Evolutionary conservation across 2,888 invertebrate genomes (phyloP), one percentile per base, ranked within the genome.

Genomic region (Ophonus ardosiacus): DNA sequence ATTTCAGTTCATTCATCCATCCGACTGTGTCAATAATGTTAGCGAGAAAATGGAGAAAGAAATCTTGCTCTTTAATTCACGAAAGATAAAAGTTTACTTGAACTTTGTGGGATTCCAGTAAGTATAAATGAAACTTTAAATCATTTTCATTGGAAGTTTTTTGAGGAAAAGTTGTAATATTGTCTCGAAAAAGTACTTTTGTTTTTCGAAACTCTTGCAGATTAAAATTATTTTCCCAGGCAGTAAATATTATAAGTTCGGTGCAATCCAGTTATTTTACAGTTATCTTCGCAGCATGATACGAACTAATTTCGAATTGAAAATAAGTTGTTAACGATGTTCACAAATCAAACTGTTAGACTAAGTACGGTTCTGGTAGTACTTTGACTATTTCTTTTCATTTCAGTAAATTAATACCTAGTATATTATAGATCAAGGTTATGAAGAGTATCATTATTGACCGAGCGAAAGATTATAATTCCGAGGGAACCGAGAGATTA

Each of bases 21-120:
- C 38, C 18, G 38, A 71, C 40, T 40, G 71, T 71, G 71, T 71
- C 71, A 71, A 71, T 71, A 61, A 61, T 31, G 80, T 80, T 61
- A 38, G 24, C 18, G 40, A 61, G 61, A 59, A 61, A 80, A 80
- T 80, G 61, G 80, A 80, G 61, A 24, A 59, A 13, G 56, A 78
- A 78, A 57, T 78, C 56, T 56, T 56, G 57, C 59, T 78, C 78
- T 78, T 78, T 78, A 78, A 78, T 59, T 78, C 78, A 56, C 13
- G 57, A 57, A 78, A 78, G 51, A 78, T 78, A 78, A 31, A 57
- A 78, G 31, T 57, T 78, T 57, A 56, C 57, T 18, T 56, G 24
- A 78, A 78, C 78, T 78, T 56, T 57, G 56, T 4, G 24, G 38
- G 38, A 71, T 40, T 38, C 71, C 8, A 40, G 71, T 38, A 40